Base-by-base conservation (phyloP, 37 sponge, comb jelly and placozoan genomes). In the Cliona cf. orientalis region DNA sequence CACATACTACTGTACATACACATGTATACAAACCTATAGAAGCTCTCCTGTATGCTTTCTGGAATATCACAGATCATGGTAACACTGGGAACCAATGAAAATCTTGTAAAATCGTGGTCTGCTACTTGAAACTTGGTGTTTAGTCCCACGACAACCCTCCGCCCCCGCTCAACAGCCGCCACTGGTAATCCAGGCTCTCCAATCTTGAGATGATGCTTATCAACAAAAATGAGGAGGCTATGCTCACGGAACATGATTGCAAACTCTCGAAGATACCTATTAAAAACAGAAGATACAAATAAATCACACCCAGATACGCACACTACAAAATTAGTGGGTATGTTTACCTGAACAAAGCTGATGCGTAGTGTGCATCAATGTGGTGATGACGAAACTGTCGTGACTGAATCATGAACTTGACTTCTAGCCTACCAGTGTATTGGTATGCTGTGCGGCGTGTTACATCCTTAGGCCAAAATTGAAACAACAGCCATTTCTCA, bases 161-260 rank as follows among this genome's bases (percentile, higher is more conserved):
- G 57, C 17, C 81, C 81, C n/a, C 79, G 0, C 42, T 88, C 77
- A 46, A 66, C 89, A 25, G 89, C 78, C 21, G 89, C 83, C 12
- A 88, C 69, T 68, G 69, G 68, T 37, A 49, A 68, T 23, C 76
- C 62, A 3, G 76, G 76, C 42, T 75, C 61, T 31, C 78, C 44
- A 17, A 59, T 26, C 31, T 76, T 76, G 12, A 74, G 34, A 21
- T 49, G 3, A 46, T 72, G 74, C 29, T 72, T 72, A 55, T 72
- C 74, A 36, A 37, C 80, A 45, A 80, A 80, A 17, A 80, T 61
- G 2, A 80, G 26, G 38, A 39, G 14, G 33, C 80, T 68, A 53
- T 26, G 19, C 4, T 80, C 80, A 19, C 32, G 26, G n/a, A 80
- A 28, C 58, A 38, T 66, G 19, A 80, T 46, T 49, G 69, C 80